Evolutionary conservation across 1,140 invertebrate species (phyloP), one percentile per base, ranked within the genome.

Genomic region (Archivesica marissinica): DNA sequence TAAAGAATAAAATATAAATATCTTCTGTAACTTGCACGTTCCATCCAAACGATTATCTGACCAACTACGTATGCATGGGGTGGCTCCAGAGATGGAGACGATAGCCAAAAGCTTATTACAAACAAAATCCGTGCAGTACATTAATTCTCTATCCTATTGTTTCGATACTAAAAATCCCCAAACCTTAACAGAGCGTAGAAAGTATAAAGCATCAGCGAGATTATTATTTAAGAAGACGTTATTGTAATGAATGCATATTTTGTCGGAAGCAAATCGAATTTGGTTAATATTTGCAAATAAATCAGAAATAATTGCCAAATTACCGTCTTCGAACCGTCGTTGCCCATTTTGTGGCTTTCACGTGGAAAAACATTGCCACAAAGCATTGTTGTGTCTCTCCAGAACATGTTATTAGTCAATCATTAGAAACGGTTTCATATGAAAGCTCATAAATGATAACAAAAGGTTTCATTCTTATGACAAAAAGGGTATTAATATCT

Each of bases 401-500:
- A 54, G 38, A 64, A 74, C 66, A 44, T 74, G 41, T 83, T 38
- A 83, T 83, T 83, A 83, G 44, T 47, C 80, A 83, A 83, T 83
- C 80, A 75, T 83, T 83, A 83, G 70, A 64, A 75, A 44, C 54
- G 35, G 38, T 83, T 83, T 83, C 74, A 83, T 70, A 83, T 83
- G 66, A 83, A 74, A 59, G 54, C 66, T 47, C 80, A 75, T 74
- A 75, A 72, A 83, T 52, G 66, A 75, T 41, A 74, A 83, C 80
- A 83, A 83, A 56, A 74, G 70, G n/a, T 35, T 75, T 56, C 54
- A 74, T 83, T 83, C 80, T 59, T 83, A 83, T 83, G 80, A 44
- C 52, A 83, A 83, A 72, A 56, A 59, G 38, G 70, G 20, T 54
- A 74, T 64, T 72, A 75, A 72, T 75, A 83, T 83, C 70, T 83